Evolutionary conservation across 2,888 invertebrate genomes (phyloP).

Genomic region (Zonitis immaculata): DNA sequence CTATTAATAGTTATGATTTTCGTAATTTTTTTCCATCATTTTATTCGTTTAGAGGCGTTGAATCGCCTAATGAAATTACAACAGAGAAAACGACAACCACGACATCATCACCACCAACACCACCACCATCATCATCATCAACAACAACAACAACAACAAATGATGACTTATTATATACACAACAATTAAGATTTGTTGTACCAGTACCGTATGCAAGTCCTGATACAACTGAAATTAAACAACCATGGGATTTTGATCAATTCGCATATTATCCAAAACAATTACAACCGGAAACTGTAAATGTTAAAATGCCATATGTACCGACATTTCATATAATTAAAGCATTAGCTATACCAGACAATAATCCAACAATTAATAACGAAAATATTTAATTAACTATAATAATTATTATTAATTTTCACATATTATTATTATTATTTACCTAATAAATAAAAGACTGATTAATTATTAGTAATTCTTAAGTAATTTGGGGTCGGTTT

Average conservation of each 20-base stretch:
- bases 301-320: constrained; percentile 39
- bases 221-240: constrained; percentile 22
- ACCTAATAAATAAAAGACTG: constrained; percentile 1
- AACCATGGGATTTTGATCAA: constrained; percentile 40
- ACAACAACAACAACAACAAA: constrained; percentile 17
- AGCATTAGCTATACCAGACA: constrained; percentile 36
- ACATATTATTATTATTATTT: not conserved
- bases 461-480: constrained; percentile 3
- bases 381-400: constrained; percentile 3
- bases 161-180: constrained; percentile 28
- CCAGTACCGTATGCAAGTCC: constrained; percentile 37
- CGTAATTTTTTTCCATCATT: constrained; percentile 22
- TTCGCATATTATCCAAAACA: constrained; percentile 42
- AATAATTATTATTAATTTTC: constrained; percentile 7
- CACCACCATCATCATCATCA: not conserved
- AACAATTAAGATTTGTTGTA: constrained; percentile 43
- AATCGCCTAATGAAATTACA: constrained; percentile 12
- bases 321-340: constrained; percentile 43
- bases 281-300: constrained; percentile 37
- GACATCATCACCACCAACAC: constrained; percentile 4
- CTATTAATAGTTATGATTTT: constrained; percentile 15
- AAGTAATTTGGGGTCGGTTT: constrained; percentile 33
- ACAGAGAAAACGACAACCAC: constrained; percentile 20
- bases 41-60: constrained; percentile 18
- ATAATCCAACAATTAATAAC: constrained; percentile 12